Base-by-base conservation (phyloP, 2,888 invertebrate species). In the Pyrrhosoma nymphula region DNA sequence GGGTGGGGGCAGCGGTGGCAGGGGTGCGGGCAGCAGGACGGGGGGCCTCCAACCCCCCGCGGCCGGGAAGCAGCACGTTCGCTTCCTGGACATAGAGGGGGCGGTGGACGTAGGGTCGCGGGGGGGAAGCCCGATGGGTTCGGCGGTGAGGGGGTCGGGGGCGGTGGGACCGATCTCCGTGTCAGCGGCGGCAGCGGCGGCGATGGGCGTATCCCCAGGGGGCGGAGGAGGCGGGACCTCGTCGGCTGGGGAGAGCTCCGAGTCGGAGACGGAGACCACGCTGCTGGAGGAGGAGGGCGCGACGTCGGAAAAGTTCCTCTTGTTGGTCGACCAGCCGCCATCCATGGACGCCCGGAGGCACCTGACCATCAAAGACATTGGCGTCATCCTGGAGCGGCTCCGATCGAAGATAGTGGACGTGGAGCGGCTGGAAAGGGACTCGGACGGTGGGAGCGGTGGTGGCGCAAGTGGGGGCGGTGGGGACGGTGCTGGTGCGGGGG, bases 381-480 rank as follows among this genome's bases (percentile, higher is more conserved):
- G 99, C 96, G 99, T 99, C 97, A 99, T 99, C 96, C 97, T 99
- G 96, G 99, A 99, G 97, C 98, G 99, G 96, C 98, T 99, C 96
- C 99, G 98, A 97, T 99, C 99, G 95, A 99, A 99, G 97, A 99
- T 99, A 96, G 97, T 99, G 96, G 99, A 99, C 97, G 99, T 99
- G 96, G 99, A 99, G 97, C 98, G 99, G 96, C 97, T 99, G 96
- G 99, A 99, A 97, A 98, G 99, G 95, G 99, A 99, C 97, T 98
- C 98, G 96, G 99, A 99, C 97, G 93, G 93, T n/a, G 93, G 90
- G n/a, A 56, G 90, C 35, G 47, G 47, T 12, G 93, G 93, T 47
- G 93, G 69, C 23, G 47, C 26, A 26, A 47, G 69, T 18, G 69
- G 93, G 14, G 89, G 47, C 89, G 93, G 69, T 35, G 93, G 93